These are phyloP conservation scores for Dicyrtoma fusca DNA, from an alignment of 2,888 invertebrate genomes.

Conservation along the genomic window DNA sequence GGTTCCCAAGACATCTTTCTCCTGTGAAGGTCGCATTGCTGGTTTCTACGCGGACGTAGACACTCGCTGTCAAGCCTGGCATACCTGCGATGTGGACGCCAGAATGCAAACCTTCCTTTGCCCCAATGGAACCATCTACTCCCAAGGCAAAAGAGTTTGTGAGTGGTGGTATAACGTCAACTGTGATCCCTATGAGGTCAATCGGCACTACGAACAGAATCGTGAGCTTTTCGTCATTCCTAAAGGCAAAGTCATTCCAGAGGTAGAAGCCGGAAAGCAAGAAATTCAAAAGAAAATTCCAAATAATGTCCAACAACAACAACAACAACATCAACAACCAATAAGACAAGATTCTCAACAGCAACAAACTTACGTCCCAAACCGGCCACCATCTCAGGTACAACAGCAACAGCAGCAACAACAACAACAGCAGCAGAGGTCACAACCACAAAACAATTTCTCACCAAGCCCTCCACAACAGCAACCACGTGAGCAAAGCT, in stretches of 20 bases:
- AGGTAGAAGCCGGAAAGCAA: slow-evolving; percentile 30
- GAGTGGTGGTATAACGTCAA: slow-evolving; percentile 55
- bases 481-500: not conserved
- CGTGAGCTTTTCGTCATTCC: slow-evolving; percentile 51
- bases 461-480: slow-evolving; percentile 1
- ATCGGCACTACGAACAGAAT: slow-evolving; percentile 48
- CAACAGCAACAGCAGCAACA: not conserved
- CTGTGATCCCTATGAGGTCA: slow-evolving; percentile 50
- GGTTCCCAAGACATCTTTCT: slow-evolving; percentile 51
- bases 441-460: slow-evolving; percentile 13
- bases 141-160: slow-evolving; percentile 54
- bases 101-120: slow-evolving; percentile 56
- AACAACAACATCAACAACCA: not conserved
- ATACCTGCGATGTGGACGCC: slow-evolving; percentile 51
- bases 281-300: slow-evolving; percentile 24
- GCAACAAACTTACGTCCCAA: slow-evolving; percentile 10
- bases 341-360: slow-evolving; percentile 18
- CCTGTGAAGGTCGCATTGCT: slow-evolving; percentile 38
- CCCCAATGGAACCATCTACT: slow-evolving; percentile 56
- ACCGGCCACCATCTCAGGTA: slow-evolving; percentile 3
- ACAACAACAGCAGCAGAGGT: not conserved
- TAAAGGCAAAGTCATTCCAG: slow-evolving; percentile 23
- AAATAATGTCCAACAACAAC: not conserved
- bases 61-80: slow-evolving; percentile 56
- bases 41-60: slow-evolving; percentile 53